Base-by-base conservation (phyloP, 2,888 invertebrate genomes). In the Sussaba pulchella region DNA sequence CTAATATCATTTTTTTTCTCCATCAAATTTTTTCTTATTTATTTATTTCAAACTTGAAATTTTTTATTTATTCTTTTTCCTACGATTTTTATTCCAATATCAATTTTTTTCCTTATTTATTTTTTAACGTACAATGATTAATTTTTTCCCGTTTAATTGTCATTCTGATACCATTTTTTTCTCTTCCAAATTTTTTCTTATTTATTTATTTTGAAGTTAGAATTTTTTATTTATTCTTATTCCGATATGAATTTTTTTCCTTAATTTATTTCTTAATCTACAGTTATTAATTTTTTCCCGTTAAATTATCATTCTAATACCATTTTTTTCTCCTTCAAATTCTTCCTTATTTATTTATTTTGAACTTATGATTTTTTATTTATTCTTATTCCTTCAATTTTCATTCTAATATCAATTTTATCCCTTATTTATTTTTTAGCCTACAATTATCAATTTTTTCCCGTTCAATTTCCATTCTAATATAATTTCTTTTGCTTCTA, bases 331-430 rank as follows among this genome's bases (percentile, higher is more conserved):
- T 31, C 31, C 6, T 31, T 31, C 31, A 31, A 24, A 36, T 70
- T 57, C 12, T 2, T 12, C 17, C 12, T 21, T 54, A 19, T 52
- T 45, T 47, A 14, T 43, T 21, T 63, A 4, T 9, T 45, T 17
- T 8, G 47, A 72, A 67, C 45, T 12, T 36, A 64, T 54, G 77
- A 67, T 47, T 77, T 59, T 73, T 45, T 6, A 31, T 31, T 2
- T 5, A 31, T 31, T 31, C 4, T 31, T 31, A 5, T 31, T 31
- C n/a, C n/a, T 31, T 31, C 31, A 31, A 31, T 31, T 31, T 31
- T 31, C 2, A 31, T 5, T 31, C 6, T 31, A 5, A 2, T 6
- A 31, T 31, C 2, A 2, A 31, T 6, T 31, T 2, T 31, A 5
- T 31, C 31, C 6, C 31, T 31, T 31, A 31, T 31, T 31, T 31